Conservation (phyloP, 2,797 vertebrate species). For the Neosilurus mollespiculum region DNA sequence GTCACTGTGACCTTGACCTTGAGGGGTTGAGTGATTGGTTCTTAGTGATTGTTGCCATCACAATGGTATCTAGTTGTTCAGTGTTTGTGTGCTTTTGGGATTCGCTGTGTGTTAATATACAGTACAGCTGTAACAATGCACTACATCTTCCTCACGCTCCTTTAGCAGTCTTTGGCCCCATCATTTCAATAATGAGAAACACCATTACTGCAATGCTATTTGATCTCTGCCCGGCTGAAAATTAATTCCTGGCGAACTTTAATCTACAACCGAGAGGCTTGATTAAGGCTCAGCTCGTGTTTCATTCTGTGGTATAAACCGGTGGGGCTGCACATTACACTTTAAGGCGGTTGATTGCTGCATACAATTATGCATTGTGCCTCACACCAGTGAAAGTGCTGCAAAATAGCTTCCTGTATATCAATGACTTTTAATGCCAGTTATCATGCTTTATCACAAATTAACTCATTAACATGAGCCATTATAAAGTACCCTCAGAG, state of each 20-base stretch:
- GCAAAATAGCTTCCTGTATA: conserved; percentile 57
- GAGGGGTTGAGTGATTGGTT: too few relatives aligned
- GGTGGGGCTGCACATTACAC: conserved; percentile 35
- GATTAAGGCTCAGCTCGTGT: conserved; percentile 54
- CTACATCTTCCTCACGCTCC: conserved; percentile 13
- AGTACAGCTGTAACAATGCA: conserved; percentile 9
- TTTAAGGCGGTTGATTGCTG: conserved; percentile 55
- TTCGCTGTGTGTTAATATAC: not conserved
- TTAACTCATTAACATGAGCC: conserved; percentile 61
- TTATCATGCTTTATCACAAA: conserved; percentile 60
- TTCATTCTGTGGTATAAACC: conserved; percentile 50
- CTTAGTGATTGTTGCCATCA: too few relatives aligned
- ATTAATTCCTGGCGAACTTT: conserved; percentile 58
- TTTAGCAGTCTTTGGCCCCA: conserved; percentile 44
- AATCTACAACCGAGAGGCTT: conserved; percentile 58
- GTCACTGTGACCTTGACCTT: too few relatives aligned
- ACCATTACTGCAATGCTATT: conserved; percentile 59
- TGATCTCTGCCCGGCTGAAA: conserved; percentile 57
- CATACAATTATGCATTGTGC: conserved; percentile 57
- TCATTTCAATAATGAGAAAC: conserved; percentile 60
- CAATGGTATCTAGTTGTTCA: too few relatives aligned
- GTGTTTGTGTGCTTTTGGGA: too few relatives aligned
- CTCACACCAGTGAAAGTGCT: conserved; percentile 44
- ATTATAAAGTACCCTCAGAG: conserved; percentile 61
- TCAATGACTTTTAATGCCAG: conserved; percentile 58